phyloP scores from a whole-genome alignment of 1,140 invertebrate genomes.

The Scaptomyza pallida region DNA sequence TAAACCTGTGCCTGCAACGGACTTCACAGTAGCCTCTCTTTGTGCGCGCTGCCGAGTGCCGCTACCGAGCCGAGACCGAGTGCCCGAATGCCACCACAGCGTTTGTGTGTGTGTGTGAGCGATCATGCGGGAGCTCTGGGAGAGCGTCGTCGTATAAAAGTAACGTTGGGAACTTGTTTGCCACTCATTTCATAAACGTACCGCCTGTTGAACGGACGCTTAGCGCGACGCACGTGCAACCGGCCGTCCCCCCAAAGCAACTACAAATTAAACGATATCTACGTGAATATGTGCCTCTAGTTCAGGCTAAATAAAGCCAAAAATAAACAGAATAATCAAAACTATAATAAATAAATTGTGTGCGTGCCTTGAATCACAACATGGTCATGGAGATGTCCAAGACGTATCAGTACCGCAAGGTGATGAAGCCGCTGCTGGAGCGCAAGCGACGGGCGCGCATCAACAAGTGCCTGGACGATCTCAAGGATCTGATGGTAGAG shows the following conservation, averaged over 20 bases:
- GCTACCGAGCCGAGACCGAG: constrained; percentile 70
- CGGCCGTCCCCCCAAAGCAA: constrained; percentile 19
- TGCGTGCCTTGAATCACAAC: constrained; percentile 36
- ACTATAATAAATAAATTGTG: constrained; percentile 17
- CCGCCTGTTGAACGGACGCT: constrained; percentile 75
- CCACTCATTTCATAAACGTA: constrained; percentile 76
- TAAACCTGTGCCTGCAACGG: constrained; percentile 51
- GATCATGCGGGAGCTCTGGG: constrained; percentile 72
- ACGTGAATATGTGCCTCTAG: constrained; percentile 64
- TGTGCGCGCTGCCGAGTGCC: constrained; percentile 65
- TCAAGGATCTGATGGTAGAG: constrained; percentile 96
- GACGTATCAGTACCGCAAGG: constrained; percentile 96
- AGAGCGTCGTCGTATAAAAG: constrained; percentile 79
- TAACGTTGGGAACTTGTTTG: constrained; percentile 77
- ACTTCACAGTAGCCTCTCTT: constrained; percentile 78
- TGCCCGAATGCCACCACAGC: constrained; percentile 47
- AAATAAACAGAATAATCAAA: neutral
- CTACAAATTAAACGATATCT: constrained; percentile 34
- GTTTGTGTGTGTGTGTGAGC: constrained; percentile 28
- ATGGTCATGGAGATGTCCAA: constrained; percentile 87
- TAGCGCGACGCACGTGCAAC: constrained; percentile 60
- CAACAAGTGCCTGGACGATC: constrained; percentile 96
- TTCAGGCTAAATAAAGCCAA: constrained; percentile 22
- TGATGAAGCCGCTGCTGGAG: constrained; percentile 98
- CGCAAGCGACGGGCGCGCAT: constrained; percentile 96